Evolutionary conservation across 1,140 invertebrate genomes (phyloP), one percentile per base, ranked within the genome.

Genomic region (Dreissena polymorpha): DNA sequence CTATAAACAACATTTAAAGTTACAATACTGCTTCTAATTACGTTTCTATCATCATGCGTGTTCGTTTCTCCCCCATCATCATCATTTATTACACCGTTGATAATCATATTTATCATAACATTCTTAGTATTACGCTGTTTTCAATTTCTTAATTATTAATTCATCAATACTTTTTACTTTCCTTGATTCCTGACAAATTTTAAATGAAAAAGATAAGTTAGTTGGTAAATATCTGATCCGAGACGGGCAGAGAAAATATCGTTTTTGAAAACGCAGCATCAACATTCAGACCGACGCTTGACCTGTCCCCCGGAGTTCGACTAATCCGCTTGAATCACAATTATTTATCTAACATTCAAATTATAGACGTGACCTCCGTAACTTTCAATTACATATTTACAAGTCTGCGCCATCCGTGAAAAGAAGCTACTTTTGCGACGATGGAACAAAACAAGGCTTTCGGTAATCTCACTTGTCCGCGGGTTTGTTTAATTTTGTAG

Each of bases 331-430:
- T 50, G 68, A 77, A 51, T 68, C 65, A 68, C 21, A 77, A 55
- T 21, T 68, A 68, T 77, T 77, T 77, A 77, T 68, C 39, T 27
- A 68, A 64, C 75, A 77, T 68, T 39, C 65, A 63, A 77, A 77
- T 77, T 77, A 77, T 23, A 69, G 39, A 7, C 50, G 60, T 68
- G 75, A 77, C 64, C 75, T 77, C 64, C 68, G 60, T 77, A 77
- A 77, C 75, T 77, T 77, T 68, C 55, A 77, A 65, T 29, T 63
- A 77, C 64, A 67, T 67, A 77, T 51, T 55, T 49, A 51, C 64
- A 60, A 68, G 18, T n/a, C 12, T 50, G 65, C 25, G 68, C 53
- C 75, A 77, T 13, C 29, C 75, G 75, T 6, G 53, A 67, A 77
- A 77, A 39, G 60, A 21, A 21, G 23, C 75, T 64, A 68, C 60